Conservation (phyloP, 37 sponge, comb jelly and placozoan species). For the Crambe crambe region DNA sequence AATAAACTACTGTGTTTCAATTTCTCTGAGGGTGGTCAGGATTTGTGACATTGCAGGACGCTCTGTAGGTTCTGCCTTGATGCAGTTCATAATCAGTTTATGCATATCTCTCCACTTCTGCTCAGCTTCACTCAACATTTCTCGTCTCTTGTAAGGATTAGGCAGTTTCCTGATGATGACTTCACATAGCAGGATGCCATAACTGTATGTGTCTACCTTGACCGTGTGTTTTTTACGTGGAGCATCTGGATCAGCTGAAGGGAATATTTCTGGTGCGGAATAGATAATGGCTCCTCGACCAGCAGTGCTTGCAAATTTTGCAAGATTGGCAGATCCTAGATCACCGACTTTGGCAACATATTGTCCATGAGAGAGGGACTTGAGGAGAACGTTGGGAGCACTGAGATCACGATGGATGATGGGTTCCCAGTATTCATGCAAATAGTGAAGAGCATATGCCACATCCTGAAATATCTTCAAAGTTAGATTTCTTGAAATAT, state of each 20-base stretch:
- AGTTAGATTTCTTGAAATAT: too few species aligned
- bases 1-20: too few species aligned
- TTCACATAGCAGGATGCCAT: slow-evolving; percentile 70
- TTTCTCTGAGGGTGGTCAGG: background rate
- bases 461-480: too few species aligned
- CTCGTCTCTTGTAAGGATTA: slow-evolving; percentile 5
- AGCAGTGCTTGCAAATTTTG: too few species aligned
- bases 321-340: too few species aligned
- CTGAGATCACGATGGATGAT: too few species aligned
- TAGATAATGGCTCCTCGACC: too few species aligned
- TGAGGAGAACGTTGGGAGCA: too few species aligned
- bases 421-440: slow-evolving; percentile 66
- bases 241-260: background rate
- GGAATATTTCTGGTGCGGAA: too few species aligned
- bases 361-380: too few species aligned
- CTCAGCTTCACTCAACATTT: slow-evolving; percentile 6
- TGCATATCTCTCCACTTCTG: background rate
- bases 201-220: slow-evolving; percentile 84
- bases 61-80: background rate
- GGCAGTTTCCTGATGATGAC: slow-evolving; percentile 53
- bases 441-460: slow-evolving; percentile 79
- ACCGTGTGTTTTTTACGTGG: too few species aligned
- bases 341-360: too few species aligned
- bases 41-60: slow-evolving; percentile 28
- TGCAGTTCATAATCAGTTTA: slow-evolving; percentile 27